These are phyloP conservation scores for Poeciliopsis infans DNA, from an alignment of 2,797 vertebrate genomes.

Conservation along the genomic window DNA sequence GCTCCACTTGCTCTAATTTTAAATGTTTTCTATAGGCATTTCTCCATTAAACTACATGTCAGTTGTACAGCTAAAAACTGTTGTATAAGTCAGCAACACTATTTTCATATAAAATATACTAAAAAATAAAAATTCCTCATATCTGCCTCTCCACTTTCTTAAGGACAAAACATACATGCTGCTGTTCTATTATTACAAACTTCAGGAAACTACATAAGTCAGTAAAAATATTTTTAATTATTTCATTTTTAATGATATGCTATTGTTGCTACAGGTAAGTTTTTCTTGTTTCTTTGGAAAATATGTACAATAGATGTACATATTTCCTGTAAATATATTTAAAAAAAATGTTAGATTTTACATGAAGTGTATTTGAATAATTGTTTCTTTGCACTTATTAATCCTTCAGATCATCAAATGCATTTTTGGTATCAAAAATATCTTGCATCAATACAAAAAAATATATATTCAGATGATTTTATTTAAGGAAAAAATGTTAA, in stretches of 20 bases:
- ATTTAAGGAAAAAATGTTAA: no score
- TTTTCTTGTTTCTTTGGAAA: neutral
- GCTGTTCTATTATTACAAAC: neutral
- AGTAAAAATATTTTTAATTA: neutral
- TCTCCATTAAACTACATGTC: constrained; percentile 43
- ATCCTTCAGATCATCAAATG: neutral
- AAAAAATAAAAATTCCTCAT: constrained; percentile 79
- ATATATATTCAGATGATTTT: neutral
- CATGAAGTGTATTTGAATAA: neutral
- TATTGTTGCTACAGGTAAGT: neutral
- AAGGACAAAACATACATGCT: neutral
- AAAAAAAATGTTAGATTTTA: neutral
- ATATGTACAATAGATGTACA: neutral
- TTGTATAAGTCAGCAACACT: constrained; percentile 74
- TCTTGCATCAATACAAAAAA: neutral
- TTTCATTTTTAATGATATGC: neutral
- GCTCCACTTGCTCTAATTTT: constrained; percentile 44
- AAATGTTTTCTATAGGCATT: constrained; percentile 39
- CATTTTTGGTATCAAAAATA: neutral
- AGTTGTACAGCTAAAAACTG: constrained; percentile 70
- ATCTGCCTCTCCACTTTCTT: constrained; percentile 21
- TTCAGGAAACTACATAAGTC: neutral
- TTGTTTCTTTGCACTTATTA: neutral
- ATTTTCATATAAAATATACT: constrained; percentile 79
- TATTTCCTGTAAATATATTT: neutral